Percentiles rank a stretch among this genome's conserved stretches.
Evolutionary conservation across 2,888 invertebrate species (phyloP).

Genomic region (Calephelis perditalis): DNA sequence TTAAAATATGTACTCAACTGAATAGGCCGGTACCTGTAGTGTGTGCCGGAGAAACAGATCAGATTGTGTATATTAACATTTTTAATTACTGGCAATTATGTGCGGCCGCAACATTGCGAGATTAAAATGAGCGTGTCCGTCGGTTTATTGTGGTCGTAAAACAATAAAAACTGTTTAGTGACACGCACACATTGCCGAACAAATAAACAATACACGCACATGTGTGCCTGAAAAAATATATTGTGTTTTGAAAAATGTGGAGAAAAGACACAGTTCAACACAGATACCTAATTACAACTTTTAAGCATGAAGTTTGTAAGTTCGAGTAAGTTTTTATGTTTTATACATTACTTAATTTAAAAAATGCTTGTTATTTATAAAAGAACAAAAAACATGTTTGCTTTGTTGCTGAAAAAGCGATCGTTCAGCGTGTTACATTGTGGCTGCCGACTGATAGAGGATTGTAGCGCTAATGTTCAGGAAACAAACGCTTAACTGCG

Average conservation of each 20-base stretch:
- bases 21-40: background rate
- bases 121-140: constrained; percentile 26
- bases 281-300: no score
- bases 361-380: no score
- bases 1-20: no score
- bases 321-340: no score
- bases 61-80: constrained; percentile 33
- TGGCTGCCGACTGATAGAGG: no score
- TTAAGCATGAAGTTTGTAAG: no score
- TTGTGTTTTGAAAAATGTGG: constrained; percentile 22
- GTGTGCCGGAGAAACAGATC: constrained; percentile 17
- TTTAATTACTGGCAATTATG: constrained; percentile 47
- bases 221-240: constrained; percentile 36
- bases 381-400: no score
- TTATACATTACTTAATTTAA: no score
- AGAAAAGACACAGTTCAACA: background rate
- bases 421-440: no score
- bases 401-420: no score
- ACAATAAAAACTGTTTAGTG: constrained; percentile 66
- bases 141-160: constrained; percentile 52
- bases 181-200: constrained; percentile 56
- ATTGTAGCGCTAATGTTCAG: no score
- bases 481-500: no score
- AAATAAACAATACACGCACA: constrained; percentile 57
- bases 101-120: constrained; percentile 37